These are phyloP conservation scores for Carpatolechia fugitivella DNA, from an alignment of 2,888 invertebrate species.

Conservation along the genomic window DNA sequence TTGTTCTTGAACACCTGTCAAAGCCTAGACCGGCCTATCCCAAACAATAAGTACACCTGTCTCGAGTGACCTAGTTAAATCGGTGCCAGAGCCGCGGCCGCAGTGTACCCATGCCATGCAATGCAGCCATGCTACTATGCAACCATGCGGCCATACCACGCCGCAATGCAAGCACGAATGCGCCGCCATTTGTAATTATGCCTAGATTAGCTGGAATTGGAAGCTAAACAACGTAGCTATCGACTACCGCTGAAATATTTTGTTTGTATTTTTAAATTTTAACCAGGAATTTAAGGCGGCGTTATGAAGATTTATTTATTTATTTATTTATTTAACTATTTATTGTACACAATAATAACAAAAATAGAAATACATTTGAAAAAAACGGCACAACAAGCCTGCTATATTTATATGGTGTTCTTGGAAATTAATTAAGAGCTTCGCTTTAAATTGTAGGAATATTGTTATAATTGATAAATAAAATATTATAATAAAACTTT, in stretches of 20 bases:
- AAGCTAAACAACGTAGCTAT: not conserved
- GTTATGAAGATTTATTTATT: no score
- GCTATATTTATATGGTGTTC: no score
- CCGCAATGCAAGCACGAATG: constrained; percentile 34
- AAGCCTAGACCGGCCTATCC: not conserved
- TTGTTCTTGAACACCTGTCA: no score
- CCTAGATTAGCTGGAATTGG: constrained; percentile 6
- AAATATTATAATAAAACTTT: no score
- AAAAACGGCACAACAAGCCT: no score
- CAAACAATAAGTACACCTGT: constrained; percentile 19
- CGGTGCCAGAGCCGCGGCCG: constrained; percentile 35
- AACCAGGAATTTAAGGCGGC: not conserved
- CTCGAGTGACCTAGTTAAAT: constrained; percentile 36
- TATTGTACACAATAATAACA: no score
- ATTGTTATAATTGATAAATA: no score
- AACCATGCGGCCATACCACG: not conserved
- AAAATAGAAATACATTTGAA: no score
- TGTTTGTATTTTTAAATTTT: not conserved
- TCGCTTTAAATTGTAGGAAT: no score
- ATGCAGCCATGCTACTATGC: not conserved
- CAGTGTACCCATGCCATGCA: not conserved
- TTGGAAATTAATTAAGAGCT: no score
- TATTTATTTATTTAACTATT: no score
- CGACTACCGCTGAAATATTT: not conserved
- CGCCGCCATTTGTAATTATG: constrained; percentile 29